Percentiles rank a stretch among this genome's conserved stretches.
These are phyloP conservation scores for Leiothrix lutea DNA, from an alignment of 2,113 vertebrate genomes.

Conservation along the genomic window DNA sequence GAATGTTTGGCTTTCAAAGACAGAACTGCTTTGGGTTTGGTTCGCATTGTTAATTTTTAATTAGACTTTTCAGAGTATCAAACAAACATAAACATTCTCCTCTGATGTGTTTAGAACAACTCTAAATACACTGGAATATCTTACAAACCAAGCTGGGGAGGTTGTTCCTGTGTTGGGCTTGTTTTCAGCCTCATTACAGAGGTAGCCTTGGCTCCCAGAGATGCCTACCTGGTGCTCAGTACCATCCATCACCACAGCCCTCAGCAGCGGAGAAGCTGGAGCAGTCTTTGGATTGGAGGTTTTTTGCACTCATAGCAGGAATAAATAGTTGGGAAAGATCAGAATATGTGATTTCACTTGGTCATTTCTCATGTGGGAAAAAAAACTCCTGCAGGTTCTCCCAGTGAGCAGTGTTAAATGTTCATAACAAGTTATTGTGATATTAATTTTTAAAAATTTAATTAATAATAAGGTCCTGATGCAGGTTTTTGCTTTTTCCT, in stretches of 20 bases:
- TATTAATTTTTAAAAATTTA: not conserved
- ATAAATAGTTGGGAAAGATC: not conserved
- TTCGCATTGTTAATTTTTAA: not conserved
- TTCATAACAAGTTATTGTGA: not conserved
- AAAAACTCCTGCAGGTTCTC: not conserved
- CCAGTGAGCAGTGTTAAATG: not conserved
- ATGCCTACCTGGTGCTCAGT: not conserved
- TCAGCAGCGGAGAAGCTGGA: not conserved
- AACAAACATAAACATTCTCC: not conserved
- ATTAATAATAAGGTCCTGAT: not conserved
- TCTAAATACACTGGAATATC: not conserved
- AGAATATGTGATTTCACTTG: not conserved
- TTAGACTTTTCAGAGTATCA: not conserved
- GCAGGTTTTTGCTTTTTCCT: not conserved
- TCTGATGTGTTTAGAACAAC: not conserved
- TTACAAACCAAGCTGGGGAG: not conserved
- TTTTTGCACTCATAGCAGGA: not conserved
- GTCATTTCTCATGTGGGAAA: not conserved
- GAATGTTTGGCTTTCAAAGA: not conserved
- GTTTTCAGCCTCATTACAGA: not conserved
- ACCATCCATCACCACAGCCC: not conserved
- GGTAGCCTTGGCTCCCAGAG: not conserved
- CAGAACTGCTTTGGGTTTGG: fast-evolving
- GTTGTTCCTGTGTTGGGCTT: not conserved
- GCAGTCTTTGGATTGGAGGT: not conserved